These are phyloP conservation scores for Gallinago jamesoni DNA, from an alignment of 2,113 vertebrate genomes.

Conservation along the genomic window DNA sequence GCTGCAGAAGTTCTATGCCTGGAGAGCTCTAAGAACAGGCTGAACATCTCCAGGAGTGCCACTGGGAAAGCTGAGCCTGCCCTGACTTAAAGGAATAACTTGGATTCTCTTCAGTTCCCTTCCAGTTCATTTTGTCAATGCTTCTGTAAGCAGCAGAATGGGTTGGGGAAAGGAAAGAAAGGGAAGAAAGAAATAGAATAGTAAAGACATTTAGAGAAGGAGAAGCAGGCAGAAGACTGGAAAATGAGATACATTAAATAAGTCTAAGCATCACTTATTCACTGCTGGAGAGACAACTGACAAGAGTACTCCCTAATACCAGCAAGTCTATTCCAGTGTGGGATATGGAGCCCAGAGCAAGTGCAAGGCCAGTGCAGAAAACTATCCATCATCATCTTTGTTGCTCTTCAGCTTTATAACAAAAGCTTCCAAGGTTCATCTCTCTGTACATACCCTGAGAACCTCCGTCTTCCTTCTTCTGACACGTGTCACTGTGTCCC, in stretches of 20 bases:
- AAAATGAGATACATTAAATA: neutral
- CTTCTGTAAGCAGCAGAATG: neutral
- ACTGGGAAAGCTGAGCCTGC: neutral
- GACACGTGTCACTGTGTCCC: neutral
- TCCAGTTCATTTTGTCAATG: neutral
- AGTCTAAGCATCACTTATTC: neutral
- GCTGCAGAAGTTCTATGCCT: neutral
- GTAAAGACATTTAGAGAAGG: neutral
- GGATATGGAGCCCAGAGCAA: neutral
- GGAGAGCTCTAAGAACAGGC: neutral
- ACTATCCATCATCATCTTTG: neutral
- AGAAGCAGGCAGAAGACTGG: neutral
- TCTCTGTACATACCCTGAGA: neutral
- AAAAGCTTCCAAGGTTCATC: neutral
- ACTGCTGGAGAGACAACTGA: neutral
- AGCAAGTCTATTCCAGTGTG: neutral
- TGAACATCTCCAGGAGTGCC: neutral
- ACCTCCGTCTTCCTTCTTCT: neutral
- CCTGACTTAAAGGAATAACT: neutral
- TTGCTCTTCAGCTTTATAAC: neutral
- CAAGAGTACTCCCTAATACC: neutral
- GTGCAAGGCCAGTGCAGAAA: neutral
- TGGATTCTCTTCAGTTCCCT: neutral
- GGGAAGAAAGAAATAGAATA: neutral
- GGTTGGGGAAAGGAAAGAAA: neutral